These are phyloP conservation scores for Marisa cornuarietis DNA, from an alignment of 1,140 invertebrate genomes.

Conservation along the genomic window DNA sequence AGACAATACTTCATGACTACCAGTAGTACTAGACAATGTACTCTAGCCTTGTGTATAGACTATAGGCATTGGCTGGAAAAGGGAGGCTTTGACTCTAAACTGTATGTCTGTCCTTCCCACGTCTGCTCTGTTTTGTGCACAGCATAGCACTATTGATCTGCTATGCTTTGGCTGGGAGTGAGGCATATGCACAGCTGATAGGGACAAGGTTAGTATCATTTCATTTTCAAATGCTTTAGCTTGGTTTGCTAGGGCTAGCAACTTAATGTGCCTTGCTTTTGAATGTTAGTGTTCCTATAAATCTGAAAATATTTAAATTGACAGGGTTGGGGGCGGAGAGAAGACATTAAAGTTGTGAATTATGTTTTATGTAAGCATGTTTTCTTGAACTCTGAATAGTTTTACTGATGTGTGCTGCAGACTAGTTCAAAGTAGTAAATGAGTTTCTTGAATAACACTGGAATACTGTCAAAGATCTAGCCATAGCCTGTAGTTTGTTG, in stretches of 20 bases:
- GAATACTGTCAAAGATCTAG: no score
- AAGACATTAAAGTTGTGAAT: no score
- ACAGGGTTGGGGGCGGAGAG: neutral
- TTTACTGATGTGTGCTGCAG: no score
- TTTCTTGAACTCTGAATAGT: no score
- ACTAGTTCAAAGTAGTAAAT: no score
- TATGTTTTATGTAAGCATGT: no score
- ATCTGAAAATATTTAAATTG: neutral
- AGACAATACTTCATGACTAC: no score
- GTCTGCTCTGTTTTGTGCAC: constrained; percentile 30
- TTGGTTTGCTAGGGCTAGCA: constrained; percentile 56
- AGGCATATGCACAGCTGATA: constrained; percentile 57
- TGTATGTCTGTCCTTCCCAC: neutral
- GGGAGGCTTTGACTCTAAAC: neutral
- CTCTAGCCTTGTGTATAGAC: neutral
- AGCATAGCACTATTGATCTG: constrained; percentile 60
- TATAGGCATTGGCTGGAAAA: neutral
- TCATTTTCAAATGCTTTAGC: constrained; percentile 51
- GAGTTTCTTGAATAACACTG: no score
- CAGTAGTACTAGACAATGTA: neutral
- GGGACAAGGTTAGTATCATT: constrained; percentile 52
- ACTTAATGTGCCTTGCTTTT: constrained; percentile 51
- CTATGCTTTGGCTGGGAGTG: constrained; percentile 61
- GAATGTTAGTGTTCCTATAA: neutral
- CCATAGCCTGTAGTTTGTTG: no score